Evolutionary conservation across 1,140 invertebrate species (phyloP).

Genomic region (Pollicipes pollicipes): DNA sequence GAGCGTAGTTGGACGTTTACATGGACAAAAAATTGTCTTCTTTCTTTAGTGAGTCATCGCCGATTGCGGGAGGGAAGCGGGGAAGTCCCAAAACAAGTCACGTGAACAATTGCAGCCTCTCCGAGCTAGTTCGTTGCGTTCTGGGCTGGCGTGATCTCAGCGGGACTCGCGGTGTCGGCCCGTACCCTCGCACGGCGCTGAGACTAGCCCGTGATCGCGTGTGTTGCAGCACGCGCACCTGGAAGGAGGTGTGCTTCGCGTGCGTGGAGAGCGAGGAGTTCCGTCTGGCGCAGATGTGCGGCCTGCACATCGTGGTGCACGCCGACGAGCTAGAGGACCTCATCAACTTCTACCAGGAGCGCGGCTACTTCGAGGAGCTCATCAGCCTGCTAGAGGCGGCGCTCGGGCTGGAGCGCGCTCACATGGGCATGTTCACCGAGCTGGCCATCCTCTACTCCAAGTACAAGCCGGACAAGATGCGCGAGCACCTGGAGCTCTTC

Average conservation of each 20-base stretch:
- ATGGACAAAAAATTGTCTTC: too few relatives aligned
- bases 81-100: too few relatives aligned
- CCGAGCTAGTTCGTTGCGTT: too few relatives aligned
- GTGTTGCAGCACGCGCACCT: constrained; percentile 72
- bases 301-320: constrained; percentile 97
- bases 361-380: constrained; percentile 92
- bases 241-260: constrained; percentile 99
- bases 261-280: constrained; percentile 98
- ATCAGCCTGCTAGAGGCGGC: constrained; percentile 93
- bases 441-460: constrained; percentile 92
- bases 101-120: too few relatives aligned
- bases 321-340: constrained; percentile 98
- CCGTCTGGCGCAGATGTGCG: constrained; percentile 96
- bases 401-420: constrained; percentile 86
- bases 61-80: too few relatives aligned
- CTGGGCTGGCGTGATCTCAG: too few relatives aligned
- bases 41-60: too few relatives aligned
- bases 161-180: too few relatives aligned
- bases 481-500: constrained; percentile 96
- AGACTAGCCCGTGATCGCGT: too few relatives aligned
- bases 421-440: constrained; percentile 99
- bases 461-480: constrained; percentile 97
- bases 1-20: too few relatives aligned
- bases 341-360: constrained; percentile 89
- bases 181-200: too few relatives aligned